phyloP scores from a whole-genome alignment of 2,113 vertebrate species.

The Phasianus colchicus region DNA sequence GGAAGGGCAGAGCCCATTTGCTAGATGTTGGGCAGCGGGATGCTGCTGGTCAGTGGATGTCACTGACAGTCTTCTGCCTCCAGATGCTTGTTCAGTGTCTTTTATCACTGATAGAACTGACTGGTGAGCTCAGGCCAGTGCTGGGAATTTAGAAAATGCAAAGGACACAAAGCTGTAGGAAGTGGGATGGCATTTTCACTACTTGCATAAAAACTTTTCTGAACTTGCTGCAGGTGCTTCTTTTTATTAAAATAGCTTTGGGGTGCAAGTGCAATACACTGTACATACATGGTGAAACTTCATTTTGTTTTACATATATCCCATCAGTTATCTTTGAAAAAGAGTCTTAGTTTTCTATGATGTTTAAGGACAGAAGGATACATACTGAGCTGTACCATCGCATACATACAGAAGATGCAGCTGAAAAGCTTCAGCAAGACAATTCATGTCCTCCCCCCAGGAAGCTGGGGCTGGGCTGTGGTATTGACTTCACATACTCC shows the following conservation, averaged over 20 bases:
- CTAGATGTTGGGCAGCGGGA: background rate
- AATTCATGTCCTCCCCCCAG: background rate
- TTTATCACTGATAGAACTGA: background rate
- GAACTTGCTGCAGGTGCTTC: background rate
- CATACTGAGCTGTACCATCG: background rate
- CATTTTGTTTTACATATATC: background rate
- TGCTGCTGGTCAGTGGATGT: accelerated
- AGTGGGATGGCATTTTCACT: background rate
- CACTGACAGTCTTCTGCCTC: background rate
- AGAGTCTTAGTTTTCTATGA: background rate
- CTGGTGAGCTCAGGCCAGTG: background rate
- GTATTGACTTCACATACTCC: background rate
- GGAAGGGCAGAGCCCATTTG: background rate
- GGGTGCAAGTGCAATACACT: background rate
- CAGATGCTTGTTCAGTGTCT: background rate
- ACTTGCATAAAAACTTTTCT: background rate
- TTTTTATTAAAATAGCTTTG: background rate
- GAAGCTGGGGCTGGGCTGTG: background rate
- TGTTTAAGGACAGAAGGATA: background rate
- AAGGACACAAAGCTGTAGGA: background rate
- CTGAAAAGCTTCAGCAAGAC: background rate
- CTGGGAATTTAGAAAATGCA: background rate
- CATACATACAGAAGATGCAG: background rate
- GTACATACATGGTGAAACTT: background rate
- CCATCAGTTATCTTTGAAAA: background rate